Conservation (phyloP, 2,888 invertebrate genomes). For the Chaitophorus viminalis region DNA sequence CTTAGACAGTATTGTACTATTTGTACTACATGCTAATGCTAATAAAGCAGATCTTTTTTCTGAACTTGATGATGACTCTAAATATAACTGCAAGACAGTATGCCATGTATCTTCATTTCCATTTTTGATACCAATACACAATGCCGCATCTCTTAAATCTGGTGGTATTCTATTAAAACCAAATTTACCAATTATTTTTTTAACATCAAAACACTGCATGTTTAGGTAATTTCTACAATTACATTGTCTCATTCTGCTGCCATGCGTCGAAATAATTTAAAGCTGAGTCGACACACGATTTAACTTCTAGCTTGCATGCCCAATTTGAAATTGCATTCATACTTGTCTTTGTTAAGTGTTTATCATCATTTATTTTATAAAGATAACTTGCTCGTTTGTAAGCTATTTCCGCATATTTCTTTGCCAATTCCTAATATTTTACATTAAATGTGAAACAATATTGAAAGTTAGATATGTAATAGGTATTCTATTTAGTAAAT, state of each 20-base stretch:
- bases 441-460: background rate
- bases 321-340: constrained; percentile 45
- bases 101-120: constrained; percentile 57
- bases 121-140: constrained; percentile 60
- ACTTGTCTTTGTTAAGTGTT: constrained; percentile 53
- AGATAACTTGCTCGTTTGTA: constrained; percentile 14
- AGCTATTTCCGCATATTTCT: constrained; percentile 35
- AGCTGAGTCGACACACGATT: constrained; percentile 18
- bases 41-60: constrained; percentile 51
- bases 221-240: background rate
- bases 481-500: background rate
- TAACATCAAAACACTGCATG: background rate
- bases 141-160: constrained; percentile 61
- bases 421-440: constrained; percentile 30
- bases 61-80: constrained; percentile 47
- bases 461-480: background rate
- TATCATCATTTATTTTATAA: constrained; percentile 14
- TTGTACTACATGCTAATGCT: constrained; percentile 58
- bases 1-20: constrained; percentile 47
- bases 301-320: constrained; percentile 54
- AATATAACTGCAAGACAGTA: constrained; percentile 53
- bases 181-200: background rate
- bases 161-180: constrained; percentile 59
- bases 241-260: constrained; percentile 11
- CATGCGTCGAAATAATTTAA: constrained; percentile 16